Base-by-base conservation (phyloP, 2,113 vertebrate species). In the Tamias sibiricus region DNA sequence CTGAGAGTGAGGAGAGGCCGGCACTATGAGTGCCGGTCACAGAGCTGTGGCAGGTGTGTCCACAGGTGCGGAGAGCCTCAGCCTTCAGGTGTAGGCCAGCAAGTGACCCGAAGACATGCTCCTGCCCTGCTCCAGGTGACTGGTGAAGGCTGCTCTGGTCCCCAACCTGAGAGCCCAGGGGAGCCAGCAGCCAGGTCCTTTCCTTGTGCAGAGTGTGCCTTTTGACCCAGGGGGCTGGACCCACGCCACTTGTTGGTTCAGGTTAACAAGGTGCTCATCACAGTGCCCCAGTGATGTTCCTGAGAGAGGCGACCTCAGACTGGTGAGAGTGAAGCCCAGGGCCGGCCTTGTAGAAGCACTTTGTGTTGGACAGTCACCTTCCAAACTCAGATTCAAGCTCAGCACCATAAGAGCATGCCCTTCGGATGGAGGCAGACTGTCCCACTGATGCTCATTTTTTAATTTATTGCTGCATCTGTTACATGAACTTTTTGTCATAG, bases 321-420 rank as follows among this genome's bases (percentile, higher is more conserved):
- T 9, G n/a, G 93, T 40, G 0, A 16, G 44, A 42, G 35, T 0
- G 66, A 71, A 19, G 66, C 32, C 71, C 1, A 0, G 22, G 88
- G 14, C 87, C n/a, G n/a, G n/a, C 8, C 19, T 12, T 8, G 17
- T 10, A 13, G 47, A 47, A n/a, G 57, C 47, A 19, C 75, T 62
- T 12, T 75, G 96, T 87, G 90, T 93, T 92, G 88, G 90, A 40
- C 92, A 77, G 89, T 77, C 83, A 96, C 90, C 96, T 97, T 96
- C 96, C 95, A 88, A 91, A 97, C 95, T 80, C 90, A 87, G 85
- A 94, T 77, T 97, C 97, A 96, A 68, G 90, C 94, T 98, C 92
- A 95, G 92, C 80, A 90, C 81, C 87, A 91, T 98, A 42, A 96
- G 91, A 87, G 8, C 96, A 52, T 72, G 91, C 95, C 97, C 96